phyloP scores from a whole-genome alignment of 1,140 invertebrate genomes.

The Cyphomyrmex costatus region DNA sequence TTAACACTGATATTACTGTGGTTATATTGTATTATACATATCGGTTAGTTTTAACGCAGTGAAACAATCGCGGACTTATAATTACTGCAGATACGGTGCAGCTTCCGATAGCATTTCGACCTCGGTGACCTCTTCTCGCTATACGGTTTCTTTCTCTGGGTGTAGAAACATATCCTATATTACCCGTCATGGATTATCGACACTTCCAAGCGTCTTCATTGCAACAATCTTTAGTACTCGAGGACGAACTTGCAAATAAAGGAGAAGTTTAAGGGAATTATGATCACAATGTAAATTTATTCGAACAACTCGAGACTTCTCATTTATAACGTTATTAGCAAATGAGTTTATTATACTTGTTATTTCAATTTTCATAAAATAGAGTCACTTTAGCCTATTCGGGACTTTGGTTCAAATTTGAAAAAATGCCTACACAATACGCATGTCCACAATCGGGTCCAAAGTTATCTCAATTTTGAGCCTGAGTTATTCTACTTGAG shows the following conservation, averaged over 20 bases:
- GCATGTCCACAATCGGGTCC: too few species aligned
- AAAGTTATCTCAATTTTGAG: too few species aligned
- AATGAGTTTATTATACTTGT: background rate
- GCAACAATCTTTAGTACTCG: background rate
- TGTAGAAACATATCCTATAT: background rate
- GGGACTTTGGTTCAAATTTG: too few species aligned
- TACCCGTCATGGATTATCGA: background rate
- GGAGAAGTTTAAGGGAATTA: conserved; percentile 5
- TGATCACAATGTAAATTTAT: background rate
- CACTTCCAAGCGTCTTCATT: background rate
- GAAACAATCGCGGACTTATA: conserved; percentile 25
- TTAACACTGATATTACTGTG: too few species aligned
- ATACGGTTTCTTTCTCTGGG: conserved; percentile 51
- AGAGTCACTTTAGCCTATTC: too few species aligned
- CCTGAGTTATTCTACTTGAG: too few species aligned
- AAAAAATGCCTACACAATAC: too few species aligned
- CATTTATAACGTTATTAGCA: background rate
- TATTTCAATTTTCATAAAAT: too few species aligned
- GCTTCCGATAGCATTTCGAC: conserved; percentile 76
- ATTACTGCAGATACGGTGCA: conserved; percentile 27
- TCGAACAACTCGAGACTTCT: background rate
- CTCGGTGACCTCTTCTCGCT: conserved; percentile 74
- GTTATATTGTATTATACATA: too few species aligned
- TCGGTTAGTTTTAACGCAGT: background rate
- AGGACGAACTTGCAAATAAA: background rate